A percentile compares a stretch with the other conserved stretches of the same genome.
Conservation (phyloP, 2,888 invertebrate genomes). For the Andrena hattorfiana region DNA sequence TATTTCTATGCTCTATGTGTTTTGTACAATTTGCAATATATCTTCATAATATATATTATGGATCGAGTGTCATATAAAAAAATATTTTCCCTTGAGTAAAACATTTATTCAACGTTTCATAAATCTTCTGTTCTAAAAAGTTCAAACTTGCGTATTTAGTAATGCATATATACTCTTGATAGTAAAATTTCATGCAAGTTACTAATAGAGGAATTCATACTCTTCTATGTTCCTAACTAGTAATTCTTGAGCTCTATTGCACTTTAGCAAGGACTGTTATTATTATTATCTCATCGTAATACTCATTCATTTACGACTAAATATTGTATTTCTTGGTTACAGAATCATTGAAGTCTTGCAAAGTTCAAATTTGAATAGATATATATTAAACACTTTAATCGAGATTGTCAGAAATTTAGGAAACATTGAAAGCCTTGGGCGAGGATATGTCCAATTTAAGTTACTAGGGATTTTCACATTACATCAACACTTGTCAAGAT, state of each 20-base stretch:
- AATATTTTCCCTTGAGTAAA: constrained; percentile 2
- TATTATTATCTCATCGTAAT: background rate
- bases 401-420: background rate
- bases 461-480: constrained; percentile 56
- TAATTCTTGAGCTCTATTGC: constrained; percentile 9
- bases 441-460: constrained; percentile 23
- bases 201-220: constrained; percentile 1
- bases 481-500: constrained; percentile 46
- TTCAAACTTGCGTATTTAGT: background rate
- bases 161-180: background rate
- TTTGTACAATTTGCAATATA: constrained; percentile 65
- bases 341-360: background rate
- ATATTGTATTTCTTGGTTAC: background rate
- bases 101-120: background rate
- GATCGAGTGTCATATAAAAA: background rate
- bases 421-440: constrained; percentile 19
- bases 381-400: background rate
- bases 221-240: constrained; percentile 21
- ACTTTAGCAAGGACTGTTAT: background rate
- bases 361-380: background rate
- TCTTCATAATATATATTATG: constrained; percentile 41
- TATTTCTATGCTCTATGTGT: constrained; percentile 74
- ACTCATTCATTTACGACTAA: background rate
- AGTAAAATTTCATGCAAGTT: background rate
- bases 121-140: background rate